phyloP scores from a whole-genome alignment of 2,797 vertebrate species.

The Cheirogaleus major region DNA sequence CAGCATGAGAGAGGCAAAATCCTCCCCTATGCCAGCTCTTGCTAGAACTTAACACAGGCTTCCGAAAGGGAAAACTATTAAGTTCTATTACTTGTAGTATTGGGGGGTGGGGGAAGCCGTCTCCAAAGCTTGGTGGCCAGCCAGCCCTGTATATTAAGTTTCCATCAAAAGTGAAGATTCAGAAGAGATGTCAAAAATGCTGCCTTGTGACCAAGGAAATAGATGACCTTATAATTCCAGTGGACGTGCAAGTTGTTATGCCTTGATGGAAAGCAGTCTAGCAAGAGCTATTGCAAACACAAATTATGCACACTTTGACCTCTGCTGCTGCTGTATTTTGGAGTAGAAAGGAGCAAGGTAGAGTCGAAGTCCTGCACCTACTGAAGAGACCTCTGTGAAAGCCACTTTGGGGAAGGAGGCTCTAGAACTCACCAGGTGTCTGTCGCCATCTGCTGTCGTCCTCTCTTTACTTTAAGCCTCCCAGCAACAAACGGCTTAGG shows the following conservation, averaged over 20 bases:
- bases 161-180: neutral
- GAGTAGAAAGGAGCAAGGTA: neutral
- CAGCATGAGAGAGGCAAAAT: neutral
- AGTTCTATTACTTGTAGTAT: neutral
- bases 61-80: neutral
- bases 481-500: neutral
- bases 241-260: neutral
- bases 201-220: neutral
- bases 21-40: neutral
- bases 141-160: neutral
- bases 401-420: fast-evolving
- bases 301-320: neutral
- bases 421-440: neutral
- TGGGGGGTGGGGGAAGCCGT: neutral
- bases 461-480: neutral
- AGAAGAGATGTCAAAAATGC: neutral
- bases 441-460: neutral
- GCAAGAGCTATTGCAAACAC: neutral
- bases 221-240: neutral
- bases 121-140: neutral
- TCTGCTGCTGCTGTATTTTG: neutral
- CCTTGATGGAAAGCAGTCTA: neutral
- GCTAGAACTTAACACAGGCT: neutral
- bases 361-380: neutral
- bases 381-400: neutral